A percentile compares a stretch with the other conserved stretches of the same genome.
Evolutionary conservation across 1,140 invertebrate genomes (phyloP).

Genomic region (Saxidomus purpurata): DNA sequence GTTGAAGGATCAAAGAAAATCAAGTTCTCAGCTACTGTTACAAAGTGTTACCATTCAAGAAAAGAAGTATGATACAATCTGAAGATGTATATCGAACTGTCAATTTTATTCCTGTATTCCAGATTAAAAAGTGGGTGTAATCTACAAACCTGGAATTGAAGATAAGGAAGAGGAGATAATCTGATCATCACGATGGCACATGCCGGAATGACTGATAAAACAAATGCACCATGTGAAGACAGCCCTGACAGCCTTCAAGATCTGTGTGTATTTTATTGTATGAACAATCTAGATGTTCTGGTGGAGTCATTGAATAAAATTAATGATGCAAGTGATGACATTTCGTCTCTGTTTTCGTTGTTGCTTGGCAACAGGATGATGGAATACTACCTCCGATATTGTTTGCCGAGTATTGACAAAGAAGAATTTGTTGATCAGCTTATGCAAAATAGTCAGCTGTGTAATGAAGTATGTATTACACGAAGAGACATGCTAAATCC

Average conservation of each 20-base stretch:
- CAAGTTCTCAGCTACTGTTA: too few relatives aligned
- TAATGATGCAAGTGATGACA: background rate
- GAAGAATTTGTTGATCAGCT: conserved; percentile 34
- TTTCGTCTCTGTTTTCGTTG: background rate
- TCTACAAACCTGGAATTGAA: background rate
- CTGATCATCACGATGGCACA: background rate
- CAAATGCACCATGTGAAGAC: background rate
- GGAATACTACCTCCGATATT: conserved; percentile 7
- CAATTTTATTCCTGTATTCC: too few relatives aligned
- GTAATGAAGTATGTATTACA: conserved; percentile 10
- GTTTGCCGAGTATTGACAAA: conserved; percentile 3
- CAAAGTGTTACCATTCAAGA: too few relatives aligned
- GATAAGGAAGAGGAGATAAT: background rate
- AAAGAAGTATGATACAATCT: too few relatives aligned
- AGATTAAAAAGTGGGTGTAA: background rate
- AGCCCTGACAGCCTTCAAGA: conserved; percentile 47
- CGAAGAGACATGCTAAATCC: background rate
- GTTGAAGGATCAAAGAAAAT: too few relatives aligned
- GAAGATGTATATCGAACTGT: too few relatives aligned
- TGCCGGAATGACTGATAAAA: background rate
- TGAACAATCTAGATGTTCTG: conserved; percentile 56
- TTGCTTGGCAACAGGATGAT: conserved; percentile 41
- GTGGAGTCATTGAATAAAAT: background rate
- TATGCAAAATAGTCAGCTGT: background rate
- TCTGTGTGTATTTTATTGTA: conserved; percentile 56